Percentiles rank a stretch among this genome's conserved stretches.
phyloP scores from a whole-genome alignment of 2,797 vertebrate genomes.

The Manis crassicaudata region DNA sequence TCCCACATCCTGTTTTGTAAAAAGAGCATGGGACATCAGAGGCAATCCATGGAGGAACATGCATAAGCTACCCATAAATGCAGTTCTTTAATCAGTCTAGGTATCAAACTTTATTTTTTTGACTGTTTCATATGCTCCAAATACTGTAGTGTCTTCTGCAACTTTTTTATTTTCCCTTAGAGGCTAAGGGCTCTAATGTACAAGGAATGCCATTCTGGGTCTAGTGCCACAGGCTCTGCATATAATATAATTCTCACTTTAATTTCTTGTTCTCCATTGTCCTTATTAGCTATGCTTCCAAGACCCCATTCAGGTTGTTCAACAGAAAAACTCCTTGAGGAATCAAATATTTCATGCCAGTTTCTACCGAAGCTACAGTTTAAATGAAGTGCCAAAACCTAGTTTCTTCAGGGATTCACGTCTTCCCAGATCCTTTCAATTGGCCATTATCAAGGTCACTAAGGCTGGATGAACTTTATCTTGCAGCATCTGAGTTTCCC shows the following conservation, averaged over 20 bases:
- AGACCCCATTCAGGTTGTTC: neutral
- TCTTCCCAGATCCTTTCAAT: constrained; percentile 53
- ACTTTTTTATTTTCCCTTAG: neutral
- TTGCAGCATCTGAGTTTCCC: neutral
- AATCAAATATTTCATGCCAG: constrained; percentile 54
- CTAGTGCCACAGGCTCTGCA: neutral
- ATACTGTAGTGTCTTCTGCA: neutral
- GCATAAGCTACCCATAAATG: neutral
- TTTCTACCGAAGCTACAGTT: constrained; percentile 42
- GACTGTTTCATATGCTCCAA: neutral
- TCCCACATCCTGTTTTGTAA: neutral
- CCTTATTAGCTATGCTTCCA: neutral
- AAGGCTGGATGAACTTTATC: neutral
- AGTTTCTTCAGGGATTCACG: neutral
- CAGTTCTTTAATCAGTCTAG: neutral
- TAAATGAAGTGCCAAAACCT: constrained; percentile 52
- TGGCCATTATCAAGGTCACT: constrained; percentile 13
- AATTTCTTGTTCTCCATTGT: constrained; percentile 16
- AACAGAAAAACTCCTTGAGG: constrained; percentile 32
- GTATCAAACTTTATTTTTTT: neutral
- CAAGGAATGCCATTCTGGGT: neutral
- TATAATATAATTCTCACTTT: neutral
- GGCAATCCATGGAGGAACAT: neutral
- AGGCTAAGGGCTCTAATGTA: neutral
- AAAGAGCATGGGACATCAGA: neutral